Evolutionary conservation across 2,113 vertebrate genomes (phyloP), one percentile per base, ranked within the genome.

Genomic region (Haemorhous mexicanus): DNA sequence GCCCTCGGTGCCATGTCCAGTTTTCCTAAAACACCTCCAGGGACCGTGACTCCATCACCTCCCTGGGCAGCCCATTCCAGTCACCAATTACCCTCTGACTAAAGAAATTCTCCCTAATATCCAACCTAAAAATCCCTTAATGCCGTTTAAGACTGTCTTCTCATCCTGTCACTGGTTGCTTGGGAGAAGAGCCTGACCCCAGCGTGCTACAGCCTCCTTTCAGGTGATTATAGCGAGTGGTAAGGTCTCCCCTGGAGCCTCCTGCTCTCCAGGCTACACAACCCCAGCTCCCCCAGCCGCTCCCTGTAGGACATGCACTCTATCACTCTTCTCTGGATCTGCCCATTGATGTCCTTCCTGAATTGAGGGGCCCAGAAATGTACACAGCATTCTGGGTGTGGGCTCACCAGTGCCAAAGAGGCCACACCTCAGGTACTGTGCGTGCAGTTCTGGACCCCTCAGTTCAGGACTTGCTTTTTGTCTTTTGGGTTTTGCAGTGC

Each of bases 201-300:
- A 32, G 0, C 13, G 16, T 39, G 12, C 47, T 11, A 3, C 28
- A 13, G 17, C 11, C 26, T 43, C 15, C 19, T 28, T 15, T 23
- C 37, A 16, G 15, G 17, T 5, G 2, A 4, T 4, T 9, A 12
- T 11, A 5, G 14, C 3, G 43, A 23, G 8, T 1, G 22, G 23
- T 6, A 7, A 30, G 5, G 20, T 21, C 16, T 20, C 14, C 32
- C 11, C 50, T 7, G 15, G 15, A 33, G 50, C 13, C 17, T 23
- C 18, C 21, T 18, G 0, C 6, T 33, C 44, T 44, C 44, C 43
- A 27, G 43, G 37, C 17, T 13, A 0, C 37, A 7, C 32, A 13
- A 1, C 18, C 17, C 8, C 85, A 28, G 32, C 35, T 33, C 35
- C 43, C 37, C 22, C 35, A 35, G 35, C 10, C 1, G 1, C 32